Base-by-base conservation (phyloP, 2,888 invertebrate species). In the Agrochola macilenta region DNA sequence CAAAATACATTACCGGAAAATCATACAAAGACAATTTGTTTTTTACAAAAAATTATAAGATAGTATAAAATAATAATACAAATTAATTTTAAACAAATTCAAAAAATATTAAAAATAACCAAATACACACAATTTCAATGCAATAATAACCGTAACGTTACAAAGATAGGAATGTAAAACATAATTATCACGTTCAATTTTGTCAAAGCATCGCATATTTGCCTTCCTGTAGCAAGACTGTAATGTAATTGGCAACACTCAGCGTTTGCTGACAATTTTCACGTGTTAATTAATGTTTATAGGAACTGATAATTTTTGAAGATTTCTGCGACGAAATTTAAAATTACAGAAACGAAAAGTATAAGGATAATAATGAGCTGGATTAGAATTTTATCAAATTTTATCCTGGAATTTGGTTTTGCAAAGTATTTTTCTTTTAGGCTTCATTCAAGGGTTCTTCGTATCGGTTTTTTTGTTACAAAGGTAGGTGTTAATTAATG, bases 181-280 rank as follows among this genome's bases (percentile, higher is more conserved):
- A 14, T 30, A 43, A 43, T 63, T 35, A 46, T 46, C n/a, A 11
- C 14, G 26, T 26, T 68, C 23, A n/a, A 68, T 23, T 76, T 82
- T 54, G 46, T 64, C 20, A 35, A 61, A 71, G 58, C 12, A 17
- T 71, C 11, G 43, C 20, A 61, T 60, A 64, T 69, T 76, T 72
- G 14, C 35, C 23, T 60, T 23, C 46, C 26, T 69, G 23, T 46
- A 26, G 12, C 30, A n/a, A 52, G 20, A 61, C 52, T 43, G 7
- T 74, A 76, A 83, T 69, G 60, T 78, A 69, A 85, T 83, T 86
- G 76, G 57, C 74, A 86, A 83, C 61, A 76, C 74, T 80, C 70
- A 86, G 71, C 39, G 60, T 64, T 69, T 20, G 23, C 35, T 46
- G 57, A 68, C 46, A 49, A 58, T 60, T 69, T 52, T 14, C 14